A percentile compares a stretch with the other conserved stretches of the same genome.
These are phyloP conservation scores for Sesamia inferens DNA, from an alignment of 2,888 invertebrate species.

Conservation along the genomic window DNA sequence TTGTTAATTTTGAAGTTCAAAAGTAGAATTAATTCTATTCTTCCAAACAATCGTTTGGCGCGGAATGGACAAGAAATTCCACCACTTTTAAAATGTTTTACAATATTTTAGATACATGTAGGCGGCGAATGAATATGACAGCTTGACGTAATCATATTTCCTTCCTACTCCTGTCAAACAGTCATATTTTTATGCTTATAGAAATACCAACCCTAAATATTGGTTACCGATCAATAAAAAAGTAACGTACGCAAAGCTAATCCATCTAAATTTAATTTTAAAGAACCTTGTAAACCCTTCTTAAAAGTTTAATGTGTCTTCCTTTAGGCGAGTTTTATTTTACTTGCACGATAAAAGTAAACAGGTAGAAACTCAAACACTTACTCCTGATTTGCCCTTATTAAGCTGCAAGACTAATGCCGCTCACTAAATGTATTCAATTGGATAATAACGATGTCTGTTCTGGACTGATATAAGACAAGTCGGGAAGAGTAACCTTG, in stretches of 20 bases:
- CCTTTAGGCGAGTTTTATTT: conserved; percentile 51
- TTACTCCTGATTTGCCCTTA: conserved; percentile 68
- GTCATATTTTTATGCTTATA: not conserved
- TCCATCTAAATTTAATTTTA: conserved; percentile 10
- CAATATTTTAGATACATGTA: not conserved
- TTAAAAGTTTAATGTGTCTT: conserved; percentile 49
- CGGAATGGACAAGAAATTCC: too few relatives aligned
- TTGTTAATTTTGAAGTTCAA: not conserved
- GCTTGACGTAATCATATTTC: not conserved
- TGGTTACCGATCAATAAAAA: not conserved
- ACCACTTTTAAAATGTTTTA: not conserved
- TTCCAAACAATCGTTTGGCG: too few relatives aligned
- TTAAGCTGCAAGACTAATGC: conserved; percentile 67
- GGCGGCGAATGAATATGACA: not conserved
- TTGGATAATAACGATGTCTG: conserved; percentile 76
- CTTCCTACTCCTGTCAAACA: not conserved
- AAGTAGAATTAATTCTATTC: not conserved
- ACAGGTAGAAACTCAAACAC: conserved; percentile 61
- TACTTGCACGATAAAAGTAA: conserved; percentile 43
- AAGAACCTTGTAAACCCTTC: conserved; percentile 22
- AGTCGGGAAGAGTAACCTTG: conserved; percentile 38
- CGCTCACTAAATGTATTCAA: conserved; percentile 76
- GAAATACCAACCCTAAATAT: not conserved
- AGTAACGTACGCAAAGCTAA: not conserved
- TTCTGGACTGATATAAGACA: conserved; percentile 65